Base-by-base conservation (phyloP, 2,113 vertebrate genomes). In the Muntiacus muntjak region DNA sequence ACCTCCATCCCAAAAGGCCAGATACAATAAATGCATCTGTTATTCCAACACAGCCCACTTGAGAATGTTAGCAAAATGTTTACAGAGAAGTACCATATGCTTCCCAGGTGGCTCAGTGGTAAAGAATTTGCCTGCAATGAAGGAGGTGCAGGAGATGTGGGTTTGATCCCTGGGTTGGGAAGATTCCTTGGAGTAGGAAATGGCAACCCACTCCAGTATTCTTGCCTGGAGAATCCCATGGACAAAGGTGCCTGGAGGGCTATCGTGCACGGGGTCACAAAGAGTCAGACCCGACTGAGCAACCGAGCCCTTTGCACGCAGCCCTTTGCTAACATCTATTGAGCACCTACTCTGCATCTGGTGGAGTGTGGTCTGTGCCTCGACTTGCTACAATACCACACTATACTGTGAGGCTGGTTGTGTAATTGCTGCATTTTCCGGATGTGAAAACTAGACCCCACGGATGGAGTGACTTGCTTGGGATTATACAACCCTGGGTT, bases 141-240 rank as follows among this genome's bases (percentile, higher is more conserved):
- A 12, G 67, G n/a, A 71, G 67, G n/a, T 71, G 5, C 67, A 23
- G n/a, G n/a, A 40, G 67, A 40, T 0, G 0, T 0, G 2, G n/a
- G 67, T 71, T 23, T 23, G 19, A 12, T 71, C 19, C 67, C n/a
- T 71, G 67, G n/a, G 19, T 23, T 40, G 67, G 19, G n/a, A 40
- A 71, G 67, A 12, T 23, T 71, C n/a, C 67, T 40, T 40, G n/a
- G n/a, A 71, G 67, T 23, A 12, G 19, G n/a, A 71, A 40, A 71
- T 40, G 12, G 67, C 67, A 71, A 71, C 67, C 67, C 10, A 40
- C 19, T 40, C n/a, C 19, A 71, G n/a, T 71, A 40, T 71, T 71
- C 64, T 40, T 71, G 10, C 21, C 67, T 71, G 5, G 67, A 71
- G n/a, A 71, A 36, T 71, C 64, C n/a, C 17, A 21, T 23, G n/a